Evolutionary conservation across 2,113 vertebrate species (phyloP).

Genomic region (Lycaon pictus): DNA sequence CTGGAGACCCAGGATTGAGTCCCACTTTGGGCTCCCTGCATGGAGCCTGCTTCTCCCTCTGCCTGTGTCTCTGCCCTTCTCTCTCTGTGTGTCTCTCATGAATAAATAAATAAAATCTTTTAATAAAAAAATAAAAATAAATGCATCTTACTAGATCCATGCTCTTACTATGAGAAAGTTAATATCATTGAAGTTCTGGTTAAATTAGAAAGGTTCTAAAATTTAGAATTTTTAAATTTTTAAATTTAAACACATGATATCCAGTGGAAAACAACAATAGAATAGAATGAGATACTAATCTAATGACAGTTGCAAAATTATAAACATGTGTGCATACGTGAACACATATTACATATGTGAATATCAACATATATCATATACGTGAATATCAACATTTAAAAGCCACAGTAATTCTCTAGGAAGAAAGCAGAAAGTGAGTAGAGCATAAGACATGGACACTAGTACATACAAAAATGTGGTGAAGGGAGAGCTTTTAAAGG

Average conservation of each 20-base stretch:
- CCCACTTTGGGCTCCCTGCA: too few species aligned
- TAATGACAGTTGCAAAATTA: not conserved
- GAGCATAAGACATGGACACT: not conserved
- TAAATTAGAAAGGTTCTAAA: conserved; percentile 58
- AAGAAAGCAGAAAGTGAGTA: not conserved
- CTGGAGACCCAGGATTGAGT: too few species aligned
- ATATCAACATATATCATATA: too few species aligned
- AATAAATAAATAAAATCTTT: too few species aligned
- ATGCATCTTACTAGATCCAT: not conserved
- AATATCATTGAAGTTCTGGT: not conserved
- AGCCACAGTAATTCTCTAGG: not conserved
- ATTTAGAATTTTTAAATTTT: not conserved
- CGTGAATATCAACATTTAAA: not conserved
- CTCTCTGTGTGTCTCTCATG: too few species aligned
- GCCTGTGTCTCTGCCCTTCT: too few species aligned
- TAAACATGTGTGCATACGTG: not conserved
- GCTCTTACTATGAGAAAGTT: not conserved
- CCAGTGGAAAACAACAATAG: not conserved
- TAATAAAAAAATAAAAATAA: conserved; percentile 13
- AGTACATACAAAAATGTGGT: rapidly evolving
- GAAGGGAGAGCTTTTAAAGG: not conserved
- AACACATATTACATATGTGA: not conserved
- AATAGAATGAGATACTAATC: not conserved
- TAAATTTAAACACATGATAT: not conserved
- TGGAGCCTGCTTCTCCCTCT: too few species aligned